These are phyloP conservation scores for Alviniconcha strummeri DNA, from an alignment of 2,888 invertebrate genomes.

Conservation along the genomic window DNA sequence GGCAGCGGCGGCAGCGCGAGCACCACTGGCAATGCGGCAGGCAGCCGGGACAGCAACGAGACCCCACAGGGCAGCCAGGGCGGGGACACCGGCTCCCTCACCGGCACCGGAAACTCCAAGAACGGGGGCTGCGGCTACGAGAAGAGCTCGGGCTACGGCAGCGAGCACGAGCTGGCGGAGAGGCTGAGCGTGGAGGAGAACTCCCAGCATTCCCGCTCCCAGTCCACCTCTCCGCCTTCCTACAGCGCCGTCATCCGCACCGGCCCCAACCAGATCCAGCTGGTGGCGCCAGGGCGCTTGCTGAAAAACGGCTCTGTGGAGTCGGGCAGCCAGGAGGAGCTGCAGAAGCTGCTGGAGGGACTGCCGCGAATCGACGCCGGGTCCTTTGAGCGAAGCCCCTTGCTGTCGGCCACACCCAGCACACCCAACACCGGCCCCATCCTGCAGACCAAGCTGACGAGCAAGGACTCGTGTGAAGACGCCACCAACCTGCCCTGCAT, in stretches of 20 bases:
- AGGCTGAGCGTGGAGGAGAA: constrained; percentile 60
- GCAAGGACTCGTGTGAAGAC: constrained; percentile 41
- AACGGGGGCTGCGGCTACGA: constrained; percentile 55
- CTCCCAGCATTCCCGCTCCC: constrained; percentile 49
- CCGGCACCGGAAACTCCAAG: constrained; percentile 59
- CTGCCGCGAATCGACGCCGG: constrained; percentile 64
- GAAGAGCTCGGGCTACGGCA: constrained; percentile 67
- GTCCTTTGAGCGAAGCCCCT: constrained; percentile 59
- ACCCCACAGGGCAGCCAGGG: constrained; percentile 40
- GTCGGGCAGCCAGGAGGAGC: constrained; percentile 47
- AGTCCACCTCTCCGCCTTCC: constrained; percentile 48
- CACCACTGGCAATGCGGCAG: not conserved
- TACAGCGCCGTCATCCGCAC: constrained; percentile 67
- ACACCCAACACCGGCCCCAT: constrained; percentile 40
- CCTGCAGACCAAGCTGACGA: constrained; percentile 44
- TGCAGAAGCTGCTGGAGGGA: constrained; percentile 61
- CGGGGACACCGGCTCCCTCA: constrained; percentile 54
- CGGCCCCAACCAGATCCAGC: constrained; percentile 66
- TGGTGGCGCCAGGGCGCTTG: constrained; percentile 60
- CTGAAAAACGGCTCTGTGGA: constrained; percentile 40
- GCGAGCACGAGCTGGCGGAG: constrained; percentile 63
- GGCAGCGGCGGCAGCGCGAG: not conserved
- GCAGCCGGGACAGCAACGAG: constrained; percentile 39
- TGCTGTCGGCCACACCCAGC: constrained; percentile 41
- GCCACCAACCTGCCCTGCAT: constrained; percentile 61